Conservation (phyloP, 2,113 vertebrate genomes). For the Spheniscus mendiculus region DNA sequence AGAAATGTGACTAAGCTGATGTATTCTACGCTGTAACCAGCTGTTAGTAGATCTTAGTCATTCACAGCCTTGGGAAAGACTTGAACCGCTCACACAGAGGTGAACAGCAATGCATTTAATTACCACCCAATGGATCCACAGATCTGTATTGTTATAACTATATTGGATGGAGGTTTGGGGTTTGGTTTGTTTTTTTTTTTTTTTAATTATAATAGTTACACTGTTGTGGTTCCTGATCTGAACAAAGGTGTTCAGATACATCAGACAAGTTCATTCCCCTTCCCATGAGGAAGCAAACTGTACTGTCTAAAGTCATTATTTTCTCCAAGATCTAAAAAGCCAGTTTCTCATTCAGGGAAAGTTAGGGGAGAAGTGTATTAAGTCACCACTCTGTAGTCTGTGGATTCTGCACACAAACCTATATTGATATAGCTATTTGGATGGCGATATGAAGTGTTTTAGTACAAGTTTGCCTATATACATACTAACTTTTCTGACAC, state of each 20-base stretch:
- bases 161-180: background rate
- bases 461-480: background rate
- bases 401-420: background rate
- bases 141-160: background rate
- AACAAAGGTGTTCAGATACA: background rate
- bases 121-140: background rate
- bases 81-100: background rate
- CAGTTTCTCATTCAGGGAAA: background rate
- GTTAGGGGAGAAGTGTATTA: background rate
- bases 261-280: background rate
- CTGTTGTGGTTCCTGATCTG: background rate
- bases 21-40: background rate
- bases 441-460: background rate
- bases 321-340: background rate
- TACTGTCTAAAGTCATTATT: background rate
- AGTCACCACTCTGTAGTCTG: background rate
- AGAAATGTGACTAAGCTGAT: background rate
- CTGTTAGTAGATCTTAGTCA: background rate
- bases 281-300: background rate
- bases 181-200: background rate
- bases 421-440: background rate
- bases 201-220: background rate
- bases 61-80: background rate
- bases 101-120: background rate
- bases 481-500: background rate